phyloP scores from a whole-genome alignment of 2,113 vertebrate species.

The Prunella fulvescens region DNA sequence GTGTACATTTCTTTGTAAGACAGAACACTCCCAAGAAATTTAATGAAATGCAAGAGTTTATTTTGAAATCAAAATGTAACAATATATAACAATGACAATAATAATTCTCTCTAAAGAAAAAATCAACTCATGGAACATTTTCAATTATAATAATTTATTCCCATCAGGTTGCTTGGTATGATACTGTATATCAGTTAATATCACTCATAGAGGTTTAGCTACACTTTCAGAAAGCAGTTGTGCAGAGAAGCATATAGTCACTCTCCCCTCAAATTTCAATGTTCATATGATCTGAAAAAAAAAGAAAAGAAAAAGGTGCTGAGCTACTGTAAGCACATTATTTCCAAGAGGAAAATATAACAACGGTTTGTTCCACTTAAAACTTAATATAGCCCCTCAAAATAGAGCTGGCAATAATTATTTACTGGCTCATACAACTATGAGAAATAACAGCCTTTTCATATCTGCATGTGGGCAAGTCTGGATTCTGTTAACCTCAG shows the following conservation, averaged over 20 bases:
- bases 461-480: neutral
- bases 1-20: neutral
- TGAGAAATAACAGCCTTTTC: neutral
- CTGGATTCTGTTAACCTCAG: neutral
- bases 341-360: neutral
- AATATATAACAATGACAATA: neutral
- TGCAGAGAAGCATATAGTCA: neutral
- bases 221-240: neutral
- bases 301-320: neutral
- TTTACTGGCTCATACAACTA: neutral
- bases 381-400: neutral
- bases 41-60: neutral
- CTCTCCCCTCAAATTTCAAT: neutral
- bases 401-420: neutral
- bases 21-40: neutral
- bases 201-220: neutral
- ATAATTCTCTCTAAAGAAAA: neutral
- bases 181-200: neutral
- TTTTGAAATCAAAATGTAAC: neutral
- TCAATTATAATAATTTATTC: neutral
- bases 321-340: neutral
- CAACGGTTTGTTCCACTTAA: neutral
- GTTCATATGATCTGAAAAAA: slow-evolving; percentile 45
- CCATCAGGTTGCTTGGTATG: neutral
- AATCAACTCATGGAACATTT: neutral